Percentiles rank a stretch among this genome's conserved stretches.
These are phyloP conservation scores for Myiozetetes cayanensis DNA, from an alignment of 2,113 vertebrate species.

Conservation along the genomic window DNA sequence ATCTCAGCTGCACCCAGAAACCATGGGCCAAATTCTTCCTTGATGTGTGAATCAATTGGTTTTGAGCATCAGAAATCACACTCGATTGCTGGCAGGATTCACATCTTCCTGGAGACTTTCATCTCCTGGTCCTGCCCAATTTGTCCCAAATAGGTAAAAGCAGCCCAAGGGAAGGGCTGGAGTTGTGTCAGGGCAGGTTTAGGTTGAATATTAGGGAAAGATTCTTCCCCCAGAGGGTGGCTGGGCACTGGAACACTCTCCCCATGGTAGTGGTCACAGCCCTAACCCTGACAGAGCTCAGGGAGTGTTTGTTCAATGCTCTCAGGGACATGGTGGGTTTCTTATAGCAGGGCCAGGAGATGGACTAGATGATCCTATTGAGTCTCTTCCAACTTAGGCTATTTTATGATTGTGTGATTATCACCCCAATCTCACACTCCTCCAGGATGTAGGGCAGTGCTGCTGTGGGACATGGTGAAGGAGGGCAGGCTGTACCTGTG, in stretches of 20 bases:
- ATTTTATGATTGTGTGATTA: rapidly evolving
- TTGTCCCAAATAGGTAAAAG: not conserved
- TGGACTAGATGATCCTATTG: rapidly evolving
- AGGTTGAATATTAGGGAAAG: rapidly evolving
- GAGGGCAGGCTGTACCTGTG: not conserved
- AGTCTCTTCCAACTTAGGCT: too few species aligned
- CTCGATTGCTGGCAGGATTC: not conserved
- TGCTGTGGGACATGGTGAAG: rapidly evolving
- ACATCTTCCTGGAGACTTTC: rapidly evolving
- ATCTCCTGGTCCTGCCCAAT: not conserved
- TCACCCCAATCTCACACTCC: not conserved
- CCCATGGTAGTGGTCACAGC: not conserved
- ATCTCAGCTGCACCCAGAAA: not conserved
- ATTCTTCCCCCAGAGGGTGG: not conserved
- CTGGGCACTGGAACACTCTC: not conserved
- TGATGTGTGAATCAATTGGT: not conserved
- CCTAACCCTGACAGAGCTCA: not conserved
- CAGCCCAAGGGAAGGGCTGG: not conserved
- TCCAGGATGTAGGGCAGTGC: not conserved
- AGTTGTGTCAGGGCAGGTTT: rapidly evolving
- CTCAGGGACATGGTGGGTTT: rapidly evolving
- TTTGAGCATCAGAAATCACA: not conserved
- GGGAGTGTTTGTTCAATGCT: rapidly evolving
- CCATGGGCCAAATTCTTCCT: not conserved
- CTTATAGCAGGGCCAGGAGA: not conserved